These are phyloP conservation scores for Chironomus striatipennis DNA, from an alignment of 1,140 invertebrate genomes.

Conservation along the genomic window DNA sequence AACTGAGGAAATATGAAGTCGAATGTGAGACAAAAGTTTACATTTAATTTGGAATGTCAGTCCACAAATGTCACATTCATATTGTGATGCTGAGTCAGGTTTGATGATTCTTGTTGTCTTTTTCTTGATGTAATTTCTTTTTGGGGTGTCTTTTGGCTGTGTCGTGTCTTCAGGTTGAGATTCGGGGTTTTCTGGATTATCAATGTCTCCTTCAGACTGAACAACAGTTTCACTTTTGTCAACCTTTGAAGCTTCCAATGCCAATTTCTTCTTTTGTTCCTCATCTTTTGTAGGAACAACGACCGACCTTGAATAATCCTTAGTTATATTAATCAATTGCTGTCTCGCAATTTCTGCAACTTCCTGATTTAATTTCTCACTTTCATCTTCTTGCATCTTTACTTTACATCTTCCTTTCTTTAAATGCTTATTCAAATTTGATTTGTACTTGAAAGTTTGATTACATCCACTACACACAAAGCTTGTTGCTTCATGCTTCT, in stretches of 20 bases:
- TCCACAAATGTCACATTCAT: conserved; percentile 7
- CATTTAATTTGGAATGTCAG: neutral
- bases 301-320: neutral
- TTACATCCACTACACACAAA: conserved; percentile 39
- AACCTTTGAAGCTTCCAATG: neutral
- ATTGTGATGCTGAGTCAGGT: neutral
- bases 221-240: neutral
- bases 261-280: neutral
- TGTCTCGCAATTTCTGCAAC: neutral
- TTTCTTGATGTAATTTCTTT: neutral
- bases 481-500: conserved; percentile 37
- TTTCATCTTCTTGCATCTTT: neutral
- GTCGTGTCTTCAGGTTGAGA: neutral
- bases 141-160: neutral
- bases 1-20: neutral
- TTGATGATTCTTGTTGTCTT: neutral
- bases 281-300: neutral
- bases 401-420: neutral
- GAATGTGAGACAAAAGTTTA: neutral
- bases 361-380: neutral
- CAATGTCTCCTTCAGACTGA: neutral
- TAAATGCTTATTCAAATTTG: neutral
- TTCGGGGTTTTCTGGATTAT: neutral
- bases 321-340: neutral
- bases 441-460: conserved; percentile 31